Percentiles rank a stretch among this genome's conserved stretches.
Conservation (phyloP, 2,888 invertebrate species). For the Drosophila parthenogenetica region DNA sequence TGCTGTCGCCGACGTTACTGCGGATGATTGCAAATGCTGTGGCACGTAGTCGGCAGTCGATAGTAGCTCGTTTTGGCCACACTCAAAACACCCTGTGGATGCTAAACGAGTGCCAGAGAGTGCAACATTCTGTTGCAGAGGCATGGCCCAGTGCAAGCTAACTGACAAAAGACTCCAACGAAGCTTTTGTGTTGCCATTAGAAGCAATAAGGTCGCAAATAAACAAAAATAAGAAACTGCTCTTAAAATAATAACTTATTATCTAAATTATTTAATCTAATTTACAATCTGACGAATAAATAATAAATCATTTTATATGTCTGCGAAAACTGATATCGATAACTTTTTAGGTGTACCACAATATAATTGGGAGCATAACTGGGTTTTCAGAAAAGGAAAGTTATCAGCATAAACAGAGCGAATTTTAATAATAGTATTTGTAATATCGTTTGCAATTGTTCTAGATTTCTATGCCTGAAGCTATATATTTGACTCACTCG, state of each 20-base stretch:
- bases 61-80: constrained; percentile 18
- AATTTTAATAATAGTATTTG: neutral
- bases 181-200: neutral
- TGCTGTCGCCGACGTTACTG: neutral
- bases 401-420: constrained; percentile 4
- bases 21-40: constrained; percentile 20
- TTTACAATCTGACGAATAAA: no score
- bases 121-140: neutral
- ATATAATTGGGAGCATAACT: neutral
- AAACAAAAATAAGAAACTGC: neutral
- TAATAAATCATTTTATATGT: no score
- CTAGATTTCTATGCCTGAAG: neutral
- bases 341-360: neutral
- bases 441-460: constrained; percentile 2
- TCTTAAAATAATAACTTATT: no score
- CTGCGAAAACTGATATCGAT: neutral
- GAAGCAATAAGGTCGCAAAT: neutral
- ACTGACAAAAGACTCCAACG: neutral
- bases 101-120: constrained; percentile 1
- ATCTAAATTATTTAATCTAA: no score
- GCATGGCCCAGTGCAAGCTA: neutral
- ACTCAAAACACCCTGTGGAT: constrained; percentile 3
- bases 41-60: constrained; percentile 15
- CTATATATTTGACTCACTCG: no score
- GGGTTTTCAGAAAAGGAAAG: neutral